Evolutionary conservation across 2,888 invertebrate species (phyloP).

Genomic region (Polymixis lichenea): DNA sequence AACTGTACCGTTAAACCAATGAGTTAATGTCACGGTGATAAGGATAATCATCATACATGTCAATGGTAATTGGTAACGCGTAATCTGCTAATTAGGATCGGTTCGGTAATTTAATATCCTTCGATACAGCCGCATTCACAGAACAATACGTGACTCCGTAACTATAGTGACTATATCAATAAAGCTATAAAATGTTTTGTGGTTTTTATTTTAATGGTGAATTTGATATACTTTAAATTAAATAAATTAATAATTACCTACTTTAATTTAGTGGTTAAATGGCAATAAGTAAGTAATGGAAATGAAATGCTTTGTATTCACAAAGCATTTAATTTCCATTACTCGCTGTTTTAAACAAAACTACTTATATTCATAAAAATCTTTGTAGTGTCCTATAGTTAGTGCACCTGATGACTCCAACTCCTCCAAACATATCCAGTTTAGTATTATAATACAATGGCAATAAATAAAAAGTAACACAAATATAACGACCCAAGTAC

Average conservation of each 20-base stretch:
- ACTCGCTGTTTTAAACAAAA: no score
- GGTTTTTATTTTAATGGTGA: neutral
- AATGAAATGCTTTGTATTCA: neutral
- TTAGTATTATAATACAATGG: neutral
- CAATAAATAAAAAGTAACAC: neutral
- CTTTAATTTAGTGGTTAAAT: neutral
- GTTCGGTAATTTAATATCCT: conserved; percentile 16
- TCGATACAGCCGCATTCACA: neutral
- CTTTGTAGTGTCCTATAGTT: neutral
- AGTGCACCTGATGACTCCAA: neutral
- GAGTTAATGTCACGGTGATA: conserved; percentile 41
- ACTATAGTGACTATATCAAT: neutral
- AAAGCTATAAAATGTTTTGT: neutral
- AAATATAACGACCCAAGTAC: neutral
- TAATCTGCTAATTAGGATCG: conserved; percentile 46
- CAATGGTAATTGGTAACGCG: conserved; percentile 36
- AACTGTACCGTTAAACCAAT: conserved; percentile 22
- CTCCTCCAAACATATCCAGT: neutral
- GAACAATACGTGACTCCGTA: neutral
- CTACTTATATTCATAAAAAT: no score
- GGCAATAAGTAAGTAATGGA: neutral
- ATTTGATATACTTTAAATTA: neutral
- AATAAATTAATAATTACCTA: neutral
- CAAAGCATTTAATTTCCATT: no score
- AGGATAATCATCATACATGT: conserved; percentile 25